phyloP scores from a whole-genome alignment of 2,888 invertebrate species.

The Phalangium opilio region DNA sequence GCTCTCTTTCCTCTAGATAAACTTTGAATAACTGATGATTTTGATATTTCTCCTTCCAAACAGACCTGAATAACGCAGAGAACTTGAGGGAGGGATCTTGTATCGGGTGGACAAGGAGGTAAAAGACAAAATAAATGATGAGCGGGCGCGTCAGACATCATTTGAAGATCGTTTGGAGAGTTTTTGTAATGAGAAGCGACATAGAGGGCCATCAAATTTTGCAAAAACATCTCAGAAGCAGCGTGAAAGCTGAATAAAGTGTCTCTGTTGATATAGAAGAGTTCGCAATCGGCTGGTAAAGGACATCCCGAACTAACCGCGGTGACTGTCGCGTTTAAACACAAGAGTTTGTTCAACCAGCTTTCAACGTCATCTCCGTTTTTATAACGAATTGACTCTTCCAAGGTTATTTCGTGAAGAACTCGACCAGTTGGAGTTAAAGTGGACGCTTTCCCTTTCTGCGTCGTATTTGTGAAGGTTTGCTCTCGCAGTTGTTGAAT shows the following conservation, averaged over 20 bases:
- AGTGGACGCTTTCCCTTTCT: not conserved
- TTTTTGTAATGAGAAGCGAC: conserved; percentile 99
- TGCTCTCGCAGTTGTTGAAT: conserved; percentile 67
- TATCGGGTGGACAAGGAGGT: conserved; percentile 56
- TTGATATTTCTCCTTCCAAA: conserved; percentile 46
- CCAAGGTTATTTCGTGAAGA: conserved; percentile 46
- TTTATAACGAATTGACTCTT: conserved; percentile 89
- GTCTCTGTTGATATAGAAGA: conserved; percentile 57
- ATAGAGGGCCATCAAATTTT: conserved; percentile 77
- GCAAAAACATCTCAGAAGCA: conserved; percentile 65
- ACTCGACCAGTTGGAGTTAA: conserved; percentile 23
- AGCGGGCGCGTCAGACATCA: conserved; percentile 96
- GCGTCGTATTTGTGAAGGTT: conserved; percentile 31
- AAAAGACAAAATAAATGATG: conserved; percentile 91
- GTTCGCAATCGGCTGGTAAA: conserved; percentile 69
- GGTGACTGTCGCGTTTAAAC: conserved; percentile 65
- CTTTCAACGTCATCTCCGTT: conserved; percentile 64
- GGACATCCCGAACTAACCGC: conserved; percentile 64
- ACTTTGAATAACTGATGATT: conserved; percentile 53
- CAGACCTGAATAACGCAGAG: conserved; percentile 79
- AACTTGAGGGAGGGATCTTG: conserved; percentile 68
- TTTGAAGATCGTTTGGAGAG: conserved; percentile 93
- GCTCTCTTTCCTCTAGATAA: conserved; percentile 75
- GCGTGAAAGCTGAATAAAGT: conserved; percentile 92
- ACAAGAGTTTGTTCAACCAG: conserved; percentile 82